Percentiles rank a stretch among this genome's conserved stretches.
Conservation (phyloP, 1,140 invertebrate genomes). For the Panagrolaimus sp. region DNA sequence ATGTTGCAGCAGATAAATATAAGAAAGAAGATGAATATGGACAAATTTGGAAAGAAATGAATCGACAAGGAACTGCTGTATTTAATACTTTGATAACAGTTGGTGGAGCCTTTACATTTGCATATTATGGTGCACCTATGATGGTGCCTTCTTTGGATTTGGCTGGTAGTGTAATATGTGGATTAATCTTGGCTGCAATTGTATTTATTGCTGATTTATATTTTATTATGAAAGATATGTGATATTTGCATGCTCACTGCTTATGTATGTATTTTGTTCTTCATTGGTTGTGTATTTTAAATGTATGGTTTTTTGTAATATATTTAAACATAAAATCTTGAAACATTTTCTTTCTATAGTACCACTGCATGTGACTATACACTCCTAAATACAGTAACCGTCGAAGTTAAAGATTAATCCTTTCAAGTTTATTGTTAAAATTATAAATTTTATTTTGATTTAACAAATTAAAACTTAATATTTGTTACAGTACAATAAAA, state of each 20-base stretch:
- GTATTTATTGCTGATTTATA: conserved; percentile 63
- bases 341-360: no score
- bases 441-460: no score
- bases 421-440: no score
- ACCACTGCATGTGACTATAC: no score
- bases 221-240: conserved; percentile 59
- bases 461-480: no score
- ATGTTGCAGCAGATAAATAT: not conserved
- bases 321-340: no score
- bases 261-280: conserved; percentile 3
- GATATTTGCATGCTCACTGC: no score
- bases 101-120: conserved; percentile 40
- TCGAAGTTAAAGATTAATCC: no score
- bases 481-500: no score
- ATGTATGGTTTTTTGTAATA: no score
- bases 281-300: not conserved
- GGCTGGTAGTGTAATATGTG: conserved; percentile 59
- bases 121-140: conserved; percentile 36
- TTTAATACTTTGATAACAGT: conserved; percentile 6
- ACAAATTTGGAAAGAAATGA: conserved; percentile 4
- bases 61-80: not conserved
- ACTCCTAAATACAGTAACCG: no score
- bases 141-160: conserved; percentile 44
- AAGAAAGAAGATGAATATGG: not conserved
- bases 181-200: conserved; percentile 59